Base-by-base conservation (phyloP, 2,888 invertebrate genomes). In the Luperina nickerlii region DNA sequence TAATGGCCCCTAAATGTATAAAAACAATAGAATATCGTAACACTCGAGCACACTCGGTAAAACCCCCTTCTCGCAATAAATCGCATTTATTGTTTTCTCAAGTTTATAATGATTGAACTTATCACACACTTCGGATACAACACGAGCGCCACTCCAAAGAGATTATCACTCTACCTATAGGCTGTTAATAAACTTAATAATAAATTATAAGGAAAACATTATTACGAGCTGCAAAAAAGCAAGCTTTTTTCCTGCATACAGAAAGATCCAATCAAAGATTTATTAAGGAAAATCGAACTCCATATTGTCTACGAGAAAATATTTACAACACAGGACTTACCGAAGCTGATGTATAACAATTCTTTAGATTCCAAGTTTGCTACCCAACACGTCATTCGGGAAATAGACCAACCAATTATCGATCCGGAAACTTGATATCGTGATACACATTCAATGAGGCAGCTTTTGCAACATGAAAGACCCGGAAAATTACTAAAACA, bases 401-500 rank as follows among this genome's bases (percentile, higher is more conserved):
- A 82, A 78, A 79, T 51, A 69, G 18, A 73, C 45, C 42, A 63
- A 60, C 74, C 54, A 77, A 81, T 81, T 83, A 83, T 38, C 38
- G 66, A 66, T 82, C 80, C 65, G 85, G 86, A 88, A 88, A 74
- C 32, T 71, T 51, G 38, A 57, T 54, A 48, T 15, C 73, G 62
- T 69, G 65, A 54, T 32, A 70, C 68, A 42, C 15, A 78, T 85
- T 78, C 32, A 72, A 70, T 70, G 45, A 73, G 63, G 69, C 67
- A 27, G 63, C 76, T 82, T 70, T 75, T 77, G 79, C 80, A 84
- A 85, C 71, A 48, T 66, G 62, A 84, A 83, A 84, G 62, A 87
- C 85, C 84, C 79, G 89, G 89, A 87, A 89, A 89, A 87, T 87
- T 79, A 81, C 74, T 79, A 67, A 81, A 82, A 68, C 79, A 66